Percentiles rank a stretch among this genome's conserved stretches.
phyloP scores from a whole-genome alignment of 2,888 invertebrate genomes.

The Cheilosia grossa region DNA sequence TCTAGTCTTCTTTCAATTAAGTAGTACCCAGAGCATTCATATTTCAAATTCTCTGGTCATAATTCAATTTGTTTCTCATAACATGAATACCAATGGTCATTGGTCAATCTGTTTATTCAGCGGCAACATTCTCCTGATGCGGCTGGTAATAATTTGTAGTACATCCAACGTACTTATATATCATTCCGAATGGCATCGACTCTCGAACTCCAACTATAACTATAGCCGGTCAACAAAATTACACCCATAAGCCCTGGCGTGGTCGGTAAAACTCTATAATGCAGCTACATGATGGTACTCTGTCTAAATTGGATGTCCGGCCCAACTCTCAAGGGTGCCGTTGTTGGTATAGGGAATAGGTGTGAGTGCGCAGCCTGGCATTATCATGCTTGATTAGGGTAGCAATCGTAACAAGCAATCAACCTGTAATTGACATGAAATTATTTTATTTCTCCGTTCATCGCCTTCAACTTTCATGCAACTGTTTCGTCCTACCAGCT shows the following conservation, averaged over 20 bases:
- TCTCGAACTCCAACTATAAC: conserved; percentile 37
- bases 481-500: background rate
- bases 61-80: conserved; percentile 57
- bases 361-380: conserved; percentile 3
- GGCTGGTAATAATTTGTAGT: conserved; percentile 26
- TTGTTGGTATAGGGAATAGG: background rate
- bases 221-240: conserved; percentile 57
- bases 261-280: conserved; percentile 55
- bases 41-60: conserved; percentile 62
- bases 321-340: conserved; percentile 29
- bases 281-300: conserved; percentile 24
- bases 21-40: conserved; percentile 47
- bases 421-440: conserved; percentile 67
- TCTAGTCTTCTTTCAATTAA: conserved; percentile 67
- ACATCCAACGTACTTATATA: background rate
- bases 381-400: conserved; percentile 70
- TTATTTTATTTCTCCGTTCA: conserved; percentile 61
- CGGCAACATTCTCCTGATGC: conserved; percentile 3
- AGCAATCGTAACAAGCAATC: conserved; percentile 66
- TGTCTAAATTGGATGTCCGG: conserved; percentile 2
- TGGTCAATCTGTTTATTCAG: conserved; percentile 16
- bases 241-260: conserved; percentile 52
- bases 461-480: conserved; percentile 33
- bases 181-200: conserved; percentile 6
- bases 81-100: conserved; percentile 47